phyloP scores from a whole-genome alignment of 2,888 invertebrate genomes.

The Barypeithes pellucidus region DNA sequence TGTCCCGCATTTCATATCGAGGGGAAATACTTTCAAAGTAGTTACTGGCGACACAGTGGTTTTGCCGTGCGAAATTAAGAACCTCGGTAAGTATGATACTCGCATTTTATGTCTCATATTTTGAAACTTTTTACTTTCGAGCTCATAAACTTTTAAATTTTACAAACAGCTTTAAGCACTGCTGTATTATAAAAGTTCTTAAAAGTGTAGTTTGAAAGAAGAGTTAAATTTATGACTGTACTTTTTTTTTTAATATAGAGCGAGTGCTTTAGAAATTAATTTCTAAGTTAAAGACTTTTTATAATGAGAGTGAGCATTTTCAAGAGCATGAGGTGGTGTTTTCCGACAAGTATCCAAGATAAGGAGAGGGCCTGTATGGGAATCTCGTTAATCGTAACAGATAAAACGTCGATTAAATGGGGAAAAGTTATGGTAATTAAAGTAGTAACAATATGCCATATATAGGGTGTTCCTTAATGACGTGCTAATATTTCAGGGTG shows the following conservation, averaged over 20 bases:
- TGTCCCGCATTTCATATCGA: constrained; percentile 81
- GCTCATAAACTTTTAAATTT: constrained; percentile 33
- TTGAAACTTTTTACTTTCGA: constrained; percentile 29
- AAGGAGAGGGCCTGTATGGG: too few species aligned
- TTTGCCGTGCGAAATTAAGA: constrained; percentile 86
- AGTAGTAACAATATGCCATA: too few species aligned
- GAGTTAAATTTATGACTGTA: not conserved
- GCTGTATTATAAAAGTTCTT: constrained; percentile 13
- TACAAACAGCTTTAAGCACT: constrained; percentile 26
- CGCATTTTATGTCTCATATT: constrained; percentile 19
- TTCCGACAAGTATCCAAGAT: too few species aligned
- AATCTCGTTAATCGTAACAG: too few species aligned
- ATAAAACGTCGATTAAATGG: too few species aligned
- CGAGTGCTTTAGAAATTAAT: not conserved
- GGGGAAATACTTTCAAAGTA: constrained; percentile 84
- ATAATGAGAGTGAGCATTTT: too few species aligned
- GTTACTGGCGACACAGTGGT: constrained; percentile 85
- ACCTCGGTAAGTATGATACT: constrained; percentile 76
- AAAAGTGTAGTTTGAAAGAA: not conserved
- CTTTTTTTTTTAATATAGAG: not conserved
- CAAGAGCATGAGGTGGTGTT: too few species aligned
- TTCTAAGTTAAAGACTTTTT: too few species aligned
- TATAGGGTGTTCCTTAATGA: too few species aligned
- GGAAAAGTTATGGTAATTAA: too few species aligned
- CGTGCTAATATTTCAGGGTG: too few species aligned